Base-by-base conservation (phyloP, 2,113 vertebrate genomes). In the Vicugna pacos region DNA sequence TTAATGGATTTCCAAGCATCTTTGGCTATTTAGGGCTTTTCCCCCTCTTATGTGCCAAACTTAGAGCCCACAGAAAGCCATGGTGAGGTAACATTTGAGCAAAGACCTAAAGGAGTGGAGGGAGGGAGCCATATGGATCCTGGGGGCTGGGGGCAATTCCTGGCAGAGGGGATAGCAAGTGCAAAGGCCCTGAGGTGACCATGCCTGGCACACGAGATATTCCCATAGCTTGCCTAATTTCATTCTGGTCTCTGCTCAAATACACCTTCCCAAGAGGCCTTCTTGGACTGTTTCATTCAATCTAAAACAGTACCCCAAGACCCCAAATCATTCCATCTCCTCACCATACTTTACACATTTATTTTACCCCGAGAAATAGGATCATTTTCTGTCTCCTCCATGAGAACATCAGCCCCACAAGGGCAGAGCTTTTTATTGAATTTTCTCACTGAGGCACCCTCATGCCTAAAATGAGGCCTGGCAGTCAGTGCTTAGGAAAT, bases 1-100 rank as follows among this genome's bases (percentile, higher is more conserved):
- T 88, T 58, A 83, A 58, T 22, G 58, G 26, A 46, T 54, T 92
- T 90, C 79, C 62, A 52, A 52, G 42, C 14, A 28, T 38, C 54
- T 92, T 92, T 85, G 52, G 56, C 76, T 75, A 28, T 35, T 83
- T 42, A 79, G 46, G 79, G 58, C n/a, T 80, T 94, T 62, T 60
- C 69, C 38, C 38, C 38, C 1, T 5, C 69, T 96, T 75, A 69
- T 4, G 8, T 19, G 11, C 20, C 8, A 9, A 80, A 14, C 35
- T 77, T 20, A 92, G 75, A 52, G 17, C 30, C 67, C 22, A 69
- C 20, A 80, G 46, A 72, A 72, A 46, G 70, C 32, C 42, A 28
- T 17, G 32, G 46, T 81, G 46, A 84, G 19, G 56, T 89, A 73
- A 46, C 38, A 58, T 84, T 3, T 58, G 42, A 54, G 52, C 32